Evolutionary conservation across 1,140 invertebrate species (phyloP), one percentile per base, ranked within the genome.

Genomic region (Palaemon carinicauda): DNA sequence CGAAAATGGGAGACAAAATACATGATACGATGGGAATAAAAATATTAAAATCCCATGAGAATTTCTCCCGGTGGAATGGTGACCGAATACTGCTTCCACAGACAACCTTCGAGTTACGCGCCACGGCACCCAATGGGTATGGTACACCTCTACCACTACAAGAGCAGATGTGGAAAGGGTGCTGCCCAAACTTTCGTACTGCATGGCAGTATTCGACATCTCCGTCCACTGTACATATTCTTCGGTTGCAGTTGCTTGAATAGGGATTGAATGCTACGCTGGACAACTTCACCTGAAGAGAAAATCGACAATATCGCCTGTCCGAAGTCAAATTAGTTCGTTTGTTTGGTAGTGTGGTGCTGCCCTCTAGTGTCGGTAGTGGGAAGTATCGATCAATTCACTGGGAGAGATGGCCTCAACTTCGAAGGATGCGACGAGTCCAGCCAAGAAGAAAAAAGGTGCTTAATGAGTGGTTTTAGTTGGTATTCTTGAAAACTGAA

Each of bases 391-490:
- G 84, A 86, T 86, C 84, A 80, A 71, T 71, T 86, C 84, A 86
- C 77, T 80, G 84, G 77, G 65, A 71, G 84, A 86, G 84, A 86
- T 86, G 84, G 84, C 84, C 73, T 86, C 84, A 86, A 86, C 84
- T 69, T 80, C 84, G 77, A 86, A 86, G 84, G 84, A 86, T 86
- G 84, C 84, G 51, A 56, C 77, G 52, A 86, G 84, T 53, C 77
- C 84, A 80, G 84, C 84, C 21, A 86, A 86, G 84, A 86, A 86
- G 84, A 86, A 86, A 86, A 86, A 86, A 86, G 84, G 84, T 86
- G 82, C 27, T 69, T 79, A 54, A 75, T 41, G 24, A 29, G 69
- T 82, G 69, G 54, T 51, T 82, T 75, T 53, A 52, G 33, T 17
- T 54, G 41, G 19, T 15, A 74, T 33, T 53, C 60, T n/a, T 9